Evolutionary conservation across 1,140 invertebrate species (phyloP), one percentile per base, ranked within the genome.

Genomic region (Wasmannia auropunctata): DNA sequence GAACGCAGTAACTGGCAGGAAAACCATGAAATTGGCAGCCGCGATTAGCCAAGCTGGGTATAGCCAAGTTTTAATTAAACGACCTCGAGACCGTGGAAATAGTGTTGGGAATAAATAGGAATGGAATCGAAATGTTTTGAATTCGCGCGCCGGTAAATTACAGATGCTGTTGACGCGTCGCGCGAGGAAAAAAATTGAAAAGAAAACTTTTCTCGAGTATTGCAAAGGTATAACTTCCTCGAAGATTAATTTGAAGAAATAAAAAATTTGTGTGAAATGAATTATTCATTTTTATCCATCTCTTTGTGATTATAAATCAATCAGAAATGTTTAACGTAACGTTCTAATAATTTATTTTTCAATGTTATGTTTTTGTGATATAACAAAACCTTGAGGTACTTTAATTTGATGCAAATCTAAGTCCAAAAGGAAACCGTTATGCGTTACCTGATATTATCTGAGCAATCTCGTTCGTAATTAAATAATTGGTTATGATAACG

Each of bases 21-120:
- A 85, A 76, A 77, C 43, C 51, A 19, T 86, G 63, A 77, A 79
- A 77, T 79, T 65, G 84, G 70, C 72, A 86, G 67, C 37, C 28
- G 51, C 65, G 79, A 81, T 72, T 72, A 80, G 43, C 19, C 63
- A 25, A 54, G 62, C 6, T 10, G 77, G 37, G 25, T 72, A 37
- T 37, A 74, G 25, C 54, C 67, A 83, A 83, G 65, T 74, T 83
- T 83, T 83, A 83, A 83, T 83, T 74, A 58, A 83, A 74, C 79
- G 51, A 83, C 54, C 79, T 83, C 79, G 51, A 83, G 79, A 83
- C 67, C 79, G 79, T 72, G 79, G 79, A 58, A 70, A 83, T 58
- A 81, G 79, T 72, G 67, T 74, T 83, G 79, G 79, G 67, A 83
- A 81, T 81, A 81, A 51, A 81, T 72, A 6, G 51, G 46, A 81